Evolutionary conservation across 2,888 invertebrate species (phyloP), one percentile per base, ranked within the genome.

Genomic region (Reticulitermes lucifugus): DNA sequence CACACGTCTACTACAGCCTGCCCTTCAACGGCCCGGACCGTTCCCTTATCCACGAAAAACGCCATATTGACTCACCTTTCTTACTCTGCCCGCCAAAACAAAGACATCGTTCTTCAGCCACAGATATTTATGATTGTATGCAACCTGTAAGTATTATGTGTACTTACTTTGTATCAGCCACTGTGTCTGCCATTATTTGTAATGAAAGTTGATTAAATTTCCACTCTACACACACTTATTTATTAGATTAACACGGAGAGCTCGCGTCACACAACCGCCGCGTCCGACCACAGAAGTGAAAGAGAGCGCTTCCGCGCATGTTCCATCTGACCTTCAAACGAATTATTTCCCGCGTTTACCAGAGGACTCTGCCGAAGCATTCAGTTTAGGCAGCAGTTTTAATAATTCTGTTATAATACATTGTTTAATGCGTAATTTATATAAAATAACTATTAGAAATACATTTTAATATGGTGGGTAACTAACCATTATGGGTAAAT

Each of bases 81-180:
- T 79, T 59, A 65, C 83, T 41, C 81, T 84, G 79, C 85, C 86
- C 86, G 86, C 86, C 86, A 86, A 86, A 86, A 86, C 86, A 86
- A 86, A 86, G 86, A 55, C 83, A 60, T 60, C 59, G 29, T 21
- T 21, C 43, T 84, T 85, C 84, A 55, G 51, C 29, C 35, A n/a
- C 70, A 14, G n/a, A 79, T 84, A 84, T 51, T 79, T 46, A 71
- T 85, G 79, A 46, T 60, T 79, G 70, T 86, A 65, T 51, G 22
- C 5, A 51, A 71, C n/a, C 29, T 43, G n/a, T 29, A 46, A 35
- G 12, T 21, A 29, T 79, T n/a, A 29, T 55, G 85, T 88, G 87
- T 89, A 94, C 94, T 94, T 93, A 94, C 95, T 93, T 94, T 90
- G 93, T 93, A 90, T 94, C 93, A 88, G 93, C 92, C 87, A 89